A percentile compares a stretch with the other conserved stretches of the same genome.
These are phyloP conservation scores for Apoda limacodes DNA, from an alignment of 2,888 invertebrate genomes.

Conservation along the genomic window DNA sequence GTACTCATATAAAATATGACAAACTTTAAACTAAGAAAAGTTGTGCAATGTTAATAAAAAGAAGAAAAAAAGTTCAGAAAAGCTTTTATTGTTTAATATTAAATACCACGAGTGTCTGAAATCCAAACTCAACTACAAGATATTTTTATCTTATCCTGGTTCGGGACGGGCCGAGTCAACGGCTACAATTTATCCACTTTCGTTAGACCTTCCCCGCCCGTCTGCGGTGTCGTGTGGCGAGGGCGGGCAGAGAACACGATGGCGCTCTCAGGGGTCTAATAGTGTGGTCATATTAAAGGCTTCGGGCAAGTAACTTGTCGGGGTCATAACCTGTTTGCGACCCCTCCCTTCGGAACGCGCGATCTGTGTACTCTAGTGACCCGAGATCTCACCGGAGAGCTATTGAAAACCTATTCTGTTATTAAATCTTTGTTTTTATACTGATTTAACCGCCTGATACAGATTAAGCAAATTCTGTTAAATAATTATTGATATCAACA, in stretches of 20 bases:
- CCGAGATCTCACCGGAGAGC: constrained; percentile 31
- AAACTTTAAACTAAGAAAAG: too few relatives aligned
- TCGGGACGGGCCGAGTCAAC: constrained; percentile 48
- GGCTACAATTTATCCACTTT: constrained; percentile 28
- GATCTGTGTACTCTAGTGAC: constrained; percentile 54
- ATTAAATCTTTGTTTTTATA: too few relatives aligned
- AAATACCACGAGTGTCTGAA: too few relatives aligned
- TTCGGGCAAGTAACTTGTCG: constrained; percentile 66
- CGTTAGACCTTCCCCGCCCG: constrained; percentile 27
- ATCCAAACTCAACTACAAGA: constrained; percentile 40
- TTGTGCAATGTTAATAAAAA: too few relatives aligned
- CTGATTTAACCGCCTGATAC: too few relatives aligned
- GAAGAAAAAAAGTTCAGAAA: too few relatives aligned
- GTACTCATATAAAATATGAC: too few relatives aligned
- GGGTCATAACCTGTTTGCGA: constrained; percentile 70
- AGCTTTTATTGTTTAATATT: too few relatives aligned
- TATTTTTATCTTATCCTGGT: constrained; percentile 63
- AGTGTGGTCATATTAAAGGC: constrained; percentile 45
- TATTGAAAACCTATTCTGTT: too few relatives aligned
- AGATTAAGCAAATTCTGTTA: too few relatives aligned
- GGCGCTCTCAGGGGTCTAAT: constrained; percentile 34
- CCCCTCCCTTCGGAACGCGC: constrained; percentile 59
- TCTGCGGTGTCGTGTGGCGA: constrained; percentile 14
- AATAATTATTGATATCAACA: too few relatives aligned
- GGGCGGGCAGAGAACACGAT: constrained; percentile 25